Evolutionary conservation across 2,797 vertebrate species (phyloP).

Genomic region (Antrozous pallidus): DNA sequence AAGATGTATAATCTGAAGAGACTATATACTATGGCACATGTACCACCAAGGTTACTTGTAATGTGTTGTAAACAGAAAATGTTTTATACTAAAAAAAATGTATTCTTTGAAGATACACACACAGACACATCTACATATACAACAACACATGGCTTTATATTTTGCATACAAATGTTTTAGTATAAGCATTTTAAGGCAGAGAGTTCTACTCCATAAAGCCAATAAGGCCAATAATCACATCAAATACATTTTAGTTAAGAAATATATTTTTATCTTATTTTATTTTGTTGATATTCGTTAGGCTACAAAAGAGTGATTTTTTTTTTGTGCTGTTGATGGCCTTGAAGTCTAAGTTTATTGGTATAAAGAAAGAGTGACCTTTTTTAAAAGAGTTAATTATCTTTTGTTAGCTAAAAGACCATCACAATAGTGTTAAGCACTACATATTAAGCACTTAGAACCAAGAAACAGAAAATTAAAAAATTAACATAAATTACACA

Average conservation of each 20-base stretch:
- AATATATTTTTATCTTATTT: neutral
- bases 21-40: constrained; percentile 62
- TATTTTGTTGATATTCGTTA: neutral
- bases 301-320: neutral
- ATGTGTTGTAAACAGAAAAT: constrained; percentile 67
- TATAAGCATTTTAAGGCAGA: neutral
- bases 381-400: neutral
- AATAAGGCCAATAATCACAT: neutral
- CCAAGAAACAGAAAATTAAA: neutral
- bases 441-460: neutral
- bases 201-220: neutral
- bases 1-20: constrained; percentile 70
- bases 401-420: neutral
- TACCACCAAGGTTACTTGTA: constrained; percentile 70
- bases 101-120: constrained; percentile 28
- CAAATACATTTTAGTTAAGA: constrained; percentile 20
- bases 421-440: neutral
- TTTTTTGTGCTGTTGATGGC: too few relatives aligned
- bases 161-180: neutral
- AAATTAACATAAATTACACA: neutral
- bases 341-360: too few relatives aligned
- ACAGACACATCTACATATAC: neutral
- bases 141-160: neutral
- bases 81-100: constrained; percentile 61
- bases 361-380: neutral